Evolutionary conservation across 2,113 vertebrate species (phyloP).

Genomic region (Vanacampus margaritifer): DNA sequence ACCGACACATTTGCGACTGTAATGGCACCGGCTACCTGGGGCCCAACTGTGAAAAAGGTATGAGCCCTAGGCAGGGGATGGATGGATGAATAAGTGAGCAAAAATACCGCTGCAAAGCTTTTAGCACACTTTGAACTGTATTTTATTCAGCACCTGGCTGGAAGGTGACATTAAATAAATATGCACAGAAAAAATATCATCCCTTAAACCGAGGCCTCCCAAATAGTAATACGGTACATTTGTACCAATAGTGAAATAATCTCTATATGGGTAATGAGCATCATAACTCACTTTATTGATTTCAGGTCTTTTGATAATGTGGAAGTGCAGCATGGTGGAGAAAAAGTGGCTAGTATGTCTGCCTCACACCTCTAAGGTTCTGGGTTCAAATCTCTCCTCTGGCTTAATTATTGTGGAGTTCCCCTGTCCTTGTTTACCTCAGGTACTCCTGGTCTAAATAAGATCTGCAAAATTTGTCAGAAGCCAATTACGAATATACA

Average conservation of each 20-base stretch:
- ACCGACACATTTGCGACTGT: constrained; percentile 89
- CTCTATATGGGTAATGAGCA: neutral
- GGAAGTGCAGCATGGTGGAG: neutral
- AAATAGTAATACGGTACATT: constrained; percentile 25
- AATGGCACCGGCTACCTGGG: constrained; percentile 84
- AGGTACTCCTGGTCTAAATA: no score
- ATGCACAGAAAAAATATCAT: constrained; percentile 20
- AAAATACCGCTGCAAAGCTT: constrained; percentile 46
- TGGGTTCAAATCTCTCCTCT: no score
- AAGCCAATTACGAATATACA: no score
- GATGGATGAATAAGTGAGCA: constrained; percentile 12
- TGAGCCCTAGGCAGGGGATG: constrained; percentile 36
- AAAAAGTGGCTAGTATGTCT: neutral
- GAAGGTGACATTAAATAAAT: constrained; percentile 23
- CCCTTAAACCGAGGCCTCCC: constrained; percentile 2
- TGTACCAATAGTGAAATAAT: constrained; percentile 12
- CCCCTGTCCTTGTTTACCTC: no score
- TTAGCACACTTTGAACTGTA: constrained; percentile 41
- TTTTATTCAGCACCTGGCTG: constrained; percentile 53
- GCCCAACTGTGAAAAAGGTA: constrained; percentile 83
- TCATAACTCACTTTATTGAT: neutral
- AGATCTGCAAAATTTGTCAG: no score
- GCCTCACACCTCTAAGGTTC: neutral
- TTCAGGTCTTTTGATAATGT: neutral
- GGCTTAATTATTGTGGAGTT: no score